These are phyloP conservation scores for Odontocolon sp. DNA, from an alignment of 2,888 invertebrate genomes.

Conservation along the genomic window DNA sequence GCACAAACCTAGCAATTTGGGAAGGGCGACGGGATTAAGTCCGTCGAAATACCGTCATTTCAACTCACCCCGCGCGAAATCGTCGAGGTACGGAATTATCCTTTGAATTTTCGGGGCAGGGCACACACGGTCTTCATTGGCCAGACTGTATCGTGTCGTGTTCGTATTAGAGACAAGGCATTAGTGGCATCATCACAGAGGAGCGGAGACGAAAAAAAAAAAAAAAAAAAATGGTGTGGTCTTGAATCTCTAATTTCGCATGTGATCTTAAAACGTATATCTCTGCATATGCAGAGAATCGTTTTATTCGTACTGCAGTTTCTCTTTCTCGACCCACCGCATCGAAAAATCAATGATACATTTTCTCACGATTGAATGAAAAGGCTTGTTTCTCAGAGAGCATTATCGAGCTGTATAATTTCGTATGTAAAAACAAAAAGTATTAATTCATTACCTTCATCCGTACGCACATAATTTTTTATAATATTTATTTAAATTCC, in stretches of 20 bases:
- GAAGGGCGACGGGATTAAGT: conserved; percentile 74
- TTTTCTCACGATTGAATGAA: conserved; percentile 18
- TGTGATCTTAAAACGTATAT: not conserved
- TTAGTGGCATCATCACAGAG: conserved; percentile 26
- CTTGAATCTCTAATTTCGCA: conserved; percentile 44
- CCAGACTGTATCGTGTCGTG: not conserved
- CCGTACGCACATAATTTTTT: not conserved
- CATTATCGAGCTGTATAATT: not conserved
- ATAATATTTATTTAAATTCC: too few relatives aligned
- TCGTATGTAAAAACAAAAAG: not conserved
- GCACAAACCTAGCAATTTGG: conserved; percentile 68
- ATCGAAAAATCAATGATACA: conserved; percentile 11
- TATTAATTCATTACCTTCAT: not conserved
- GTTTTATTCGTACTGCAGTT: conserved; percentile 20
- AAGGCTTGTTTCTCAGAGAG: conserved; percentile 1
- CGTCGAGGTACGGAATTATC: conserved; percentile 48
- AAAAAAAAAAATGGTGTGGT: conserved; percentile 21
- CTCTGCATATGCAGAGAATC: not conserved
- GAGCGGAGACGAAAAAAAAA: not conserved
- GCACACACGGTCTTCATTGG: conserved; percentile 1
- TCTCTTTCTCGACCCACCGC: conserved; percentile 23
- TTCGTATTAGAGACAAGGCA: conserved; percentile 1
- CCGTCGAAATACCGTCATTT: conserved; percentile 73
- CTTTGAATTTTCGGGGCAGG: conserved; percentile 43
- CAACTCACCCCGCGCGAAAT: conserved; percentile 37